Evolutionary conservation across 2,888 invertebrate species (phyloP), one percentile per base, ranked within the genome.

Genomic region (Drosophila incognita): DNA sequence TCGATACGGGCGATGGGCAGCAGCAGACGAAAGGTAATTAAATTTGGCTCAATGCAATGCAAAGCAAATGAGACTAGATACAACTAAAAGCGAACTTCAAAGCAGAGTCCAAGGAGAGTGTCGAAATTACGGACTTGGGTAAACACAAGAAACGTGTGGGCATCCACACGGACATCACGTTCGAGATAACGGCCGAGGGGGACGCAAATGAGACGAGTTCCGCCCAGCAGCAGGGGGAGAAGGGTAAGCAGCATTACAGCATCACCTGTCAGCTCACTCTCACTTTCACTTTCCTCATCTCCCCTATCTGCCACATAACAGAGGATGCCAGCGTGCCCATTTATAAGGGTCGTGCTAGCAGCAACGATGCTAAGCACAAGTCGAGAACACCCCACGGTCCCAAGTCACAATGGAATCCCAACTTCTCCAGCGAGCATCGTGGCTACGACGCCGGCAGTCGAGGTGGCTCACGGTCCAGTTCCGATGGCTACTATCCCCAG

Each of bases 161-260:
- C 60, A 93, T 93, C 72, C 92, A 93, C 70, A 93, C 93, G 13
- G 93, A 93, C 76, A 93, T 93, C 67, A 93, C 93, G 69, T 93
- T 93, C 70, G 93, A 93, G 74, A 92, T 93, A 66, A 91, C 92
- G 29, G 92, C 92, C 29, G 92, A 91, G 52, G 88, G 88, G 53
- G 91, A 91, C 31, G 84, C 74, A 4, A 93, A 93, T 79, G 89
- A 89, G 58, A 92, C 93, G 8, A 93, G 86, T 51, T 86, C 91
- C 1, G 90, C 89, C 2, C 92, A 92, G 31, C 92, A 92, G 52
- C 88, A 87, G 36, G 87, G 79, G 21, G 92, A 92, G 67, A 92
- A 92, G 79, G 93, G 92, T 92, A 68, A 82, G 79, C 57, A 18
- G 6, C 0, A 33, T 4, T 42, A 11, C 31, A 27, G 35, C 40